Evolutionary conservation across 2,888 invertebrate genomes (phyloP).

Genomic region (Furcula furcula): DNA sequence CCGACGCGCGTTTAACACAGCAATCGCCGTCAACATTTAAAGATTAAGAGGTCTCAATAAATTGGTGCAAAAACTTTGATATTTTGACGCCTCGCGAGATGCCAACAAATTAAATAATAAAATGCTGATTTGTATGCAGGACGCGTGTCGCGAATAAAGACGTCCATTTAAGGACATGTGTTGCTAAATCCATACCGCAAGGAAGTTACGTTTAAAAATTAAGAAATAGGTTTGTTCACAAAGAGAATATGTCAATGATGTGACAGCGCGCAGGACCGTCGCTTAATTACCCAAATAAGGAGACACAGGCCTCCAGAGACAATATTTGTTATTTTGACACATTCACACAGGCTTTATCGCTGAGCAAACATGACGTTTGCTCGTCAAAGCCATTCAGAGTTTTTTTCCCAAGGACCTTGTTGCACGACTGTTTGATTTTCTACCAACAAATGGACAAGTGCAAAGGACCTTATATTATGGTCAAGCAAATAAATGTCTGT

Average conservation of each 20-base stretch:
- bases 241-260: conserved; percentile 12
- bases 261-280: conserved; percentile 27
- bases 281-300: conserved; percentile 57
- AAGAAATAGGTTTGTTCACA: conserved; percentile 20
- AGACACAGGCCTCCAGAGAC: conserved; percentile 56
- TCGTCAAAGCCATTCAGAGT: conserved; percentile 73
- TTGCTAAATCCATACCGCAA: conserved; percentile 36
- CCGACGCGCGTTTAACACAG: conserved; percentile 4
- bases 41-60: conserved; percentile 21
- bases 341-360: conserved; percentile 79
- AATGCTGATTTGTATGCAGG: conserved; percentile 61
- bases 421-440: conserved; percentile 68
- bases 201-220: no score
- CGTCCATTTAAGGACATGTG: conserved; percentile 36
- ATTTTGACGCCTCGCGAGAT: conserved; percentile 68
- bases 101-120: conserved; percentile 71
- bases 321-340: conserved; percentile 81
- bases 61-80: conserved; percentile 45
- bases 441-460: conserved; percentile 78
- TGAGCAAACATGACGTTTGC: conserved; percentile 73
- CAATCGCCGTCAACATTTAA: conserved; percentile 10
- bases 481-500: conserved; percentile 64
- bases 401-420: conserved; percentile 64
- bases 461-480: conserved; percentile 68
- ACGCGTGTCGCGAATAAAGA: conserved; percentile 47